A percentile compares a stretch with the other conserved stretches of the same genome.
phyloP scores from a whole-genome alignment of 2,888 invertebrate genomes.

The Oithona nana region DNA sequence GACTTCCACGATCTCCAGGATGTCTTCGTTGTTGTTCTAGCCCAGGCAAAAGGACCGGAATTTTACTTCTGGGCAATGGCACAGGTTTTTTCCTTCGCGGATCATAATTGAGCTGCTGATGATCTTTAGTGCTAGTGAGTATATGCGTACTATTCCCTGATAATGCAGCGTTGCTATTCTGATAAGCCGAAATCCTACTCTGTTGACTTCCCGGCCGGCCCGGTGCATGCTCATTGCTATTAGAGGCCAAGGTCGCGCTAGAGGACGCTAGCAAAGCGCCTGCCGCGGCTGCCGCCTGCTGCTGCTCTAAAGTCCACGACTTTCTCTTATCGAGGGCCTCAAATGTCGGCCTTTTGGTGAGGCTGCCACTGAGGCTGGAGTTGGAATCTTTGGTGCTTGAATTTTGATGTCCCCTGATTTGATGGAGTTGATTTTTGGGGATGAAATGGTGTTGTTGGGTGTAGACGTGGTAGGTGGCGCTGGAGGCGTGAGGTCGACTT shows the following conservation, averaged over 20 bases:
- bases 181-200: constrained; percentile 2
- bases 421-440: not conserved
- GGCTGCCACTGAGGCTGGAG: not conserved
- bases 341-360: constrained; percentile 14
- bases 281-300: not conserved
- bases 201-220: no score
- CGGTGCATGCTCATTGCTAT: no score
- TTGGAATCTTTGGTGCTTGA: no score
- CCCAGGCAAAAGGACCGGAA: not conserved
- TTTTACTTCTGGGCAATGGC: constrained; percentile 13
- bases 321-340: constrained; percentile 13
- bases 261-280: not conserved
- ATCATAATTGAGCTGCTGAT: not conserved
- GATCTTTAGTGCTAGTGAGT: not conserved
- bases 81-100: constrained; percentile 9
- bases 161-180: not conserved
- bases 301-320: constrained; percentile 13
- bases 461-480: not conserved
- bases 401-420: no score
- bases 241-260: no score
- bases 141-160: not conserved
- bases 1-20: no score
- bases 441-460: not conserved
- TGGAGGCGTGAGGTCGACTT: no score
- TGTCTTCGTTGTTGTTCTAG: not conserved